Conservation (phyloP, 2,888 invertebrate genomes). For the Spisula subtruncata region DNA sequence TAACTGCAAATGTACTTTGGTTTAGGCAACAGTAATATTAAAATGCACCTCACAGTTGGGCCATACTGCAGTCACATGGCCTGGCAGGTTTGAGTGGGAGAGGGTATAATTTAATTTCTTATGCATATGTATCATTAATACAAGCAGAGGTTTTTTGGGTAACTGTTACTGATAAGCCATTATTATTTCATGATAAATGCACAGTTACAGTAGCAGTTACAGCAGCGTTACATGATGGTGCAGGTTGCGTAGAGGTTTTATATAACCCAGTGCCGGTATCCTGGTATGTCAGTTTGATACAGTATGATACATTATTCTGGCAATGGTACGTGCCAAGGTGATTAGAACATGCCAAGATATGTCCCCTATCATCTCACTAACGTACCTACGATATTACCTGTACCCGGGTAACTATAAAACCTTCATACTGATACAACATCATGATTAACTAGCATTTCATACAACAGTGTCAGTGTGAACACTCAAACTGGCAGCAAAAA, state of each 20-base stretch:
- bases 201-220: neutral
- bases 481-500: no score
- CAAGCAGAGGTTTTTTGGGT: neutral
- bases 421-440: neutral
- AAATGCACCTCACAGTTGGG: no score
- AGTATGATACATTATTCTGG: no score
- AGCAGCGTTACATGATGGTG: no score
- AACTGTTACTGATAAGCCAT: neutral
- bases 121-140: neutral
- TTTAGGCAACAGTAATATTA: no score
- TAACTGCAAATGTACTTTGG: no score
- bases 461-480: no score
- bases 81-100: no score
- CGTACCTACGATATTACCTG: neutral
- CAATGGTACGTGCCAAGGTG: conserved; percentile 6
- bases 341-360: conserved; percentile 18
- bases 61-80: no score
- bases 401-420: neutral
- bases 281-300: neutral
- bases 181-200: neutral
- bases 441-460: neutral
- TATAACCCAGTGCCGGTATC: neutral
- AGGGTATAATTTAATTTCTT: no score
- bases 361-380: neutral
- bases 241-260: neutral